These are phyloP conservation scores for Pseudorasbora parva DNA, from an alignment of 2,113 vertebrate species.

Conservation along the genomic window DNA sequence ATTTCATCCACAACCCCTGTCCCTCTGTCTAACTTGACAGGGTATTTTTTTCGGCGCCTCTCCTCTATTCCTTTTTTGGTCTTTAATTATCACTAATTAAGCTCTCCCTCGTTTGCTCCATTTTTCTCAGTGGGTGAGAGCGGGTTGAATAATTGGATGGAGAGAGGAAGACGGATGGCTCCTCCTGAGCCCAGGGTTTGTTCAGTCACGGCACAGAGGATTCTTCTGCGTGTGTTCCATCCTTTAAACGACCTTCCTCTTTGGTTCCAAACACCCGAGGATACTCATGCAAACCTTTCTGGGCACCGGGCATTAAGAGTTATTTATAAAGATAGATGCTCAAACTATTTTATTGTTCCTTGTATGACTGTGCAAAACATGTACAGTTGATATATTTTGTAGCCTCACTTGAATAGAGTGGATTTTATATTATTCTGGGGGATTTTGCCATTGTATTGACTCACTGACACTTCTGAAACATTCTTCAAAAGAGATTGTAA, in stretches of 20 bases:
- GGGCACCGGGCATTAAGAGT: background rate
- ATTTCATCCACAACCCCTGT: background rate
- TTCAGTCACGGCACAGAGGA: conserved; percentile 22
- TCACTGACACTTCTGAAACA: background rate
- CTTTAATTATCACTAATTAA: conserved; percentile 54
- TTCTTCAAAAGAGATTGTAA: background rate
- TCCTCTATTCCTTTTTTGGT: conserved; percentile 41
- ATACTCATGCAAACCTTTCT: conserved; percentile 6
- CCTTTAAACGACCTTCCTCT: conserved; percentile 29
- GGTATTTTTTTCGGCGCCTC: background rate
- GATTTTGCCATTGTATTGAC: background rate
- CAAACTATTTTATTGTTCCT: background rate
- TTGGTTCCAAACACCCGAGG: background rate
- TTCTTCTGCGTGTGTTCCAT: background rate
- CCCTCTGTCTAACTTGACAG: conserved; percentile 22
- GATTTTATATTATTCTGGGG: background rate
- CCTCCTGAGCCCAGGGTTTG: conserved; percentile 5
- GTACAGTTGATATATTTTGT: background rate
- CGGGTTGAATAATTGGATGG: conserved; percentile 20
- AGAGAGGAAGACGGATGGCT: conserved; percentile 32
- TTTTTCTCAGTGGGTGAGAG: conserved; percentile 43
- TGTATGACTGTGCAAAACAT: background rate
- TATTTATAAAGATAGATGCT: background rate
- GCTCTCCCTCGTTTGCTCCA: conserved; percentile 39
- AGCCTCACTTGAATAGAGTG: background rate